Conservation (phyloP, 2,113 vertebrate species). For the Esox niger region DNA sequence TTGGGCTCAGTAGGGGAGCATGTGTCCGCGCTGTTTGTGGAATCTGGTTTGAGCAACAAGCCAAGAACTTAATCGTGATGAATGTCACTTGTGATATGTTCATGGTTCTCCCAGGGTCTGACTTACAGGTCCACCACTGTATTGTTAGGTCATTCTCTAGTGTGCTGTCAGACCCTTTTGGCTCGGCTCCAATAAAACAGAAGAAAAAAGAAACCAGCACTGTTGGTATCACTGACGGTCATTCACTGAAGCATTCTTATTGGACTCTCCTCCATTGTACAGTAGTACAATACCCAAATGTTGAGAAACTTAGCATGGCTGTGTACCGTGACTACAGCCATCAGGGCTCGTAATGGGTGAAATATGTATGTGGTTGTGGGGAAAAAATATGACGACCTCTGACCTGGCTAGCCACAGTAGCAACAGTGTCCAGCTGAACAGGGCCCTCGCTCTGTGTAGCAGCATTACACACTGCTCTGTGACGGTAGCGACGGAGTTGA, state of each 20-base stretch:
- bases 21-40: not conserved
- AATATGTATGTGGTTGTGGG: not conserved
- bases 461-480: constrained; percentile 20
- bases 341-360: not conserved
- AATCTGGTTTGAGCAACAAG: constrained; percentile 8
- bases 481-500: constrained; percentile 9
- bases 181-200: not conserved
- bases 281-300: no score
- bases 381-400: no score
- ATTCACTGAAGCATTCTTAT: no score
- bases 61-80: constrained; percentile 25
- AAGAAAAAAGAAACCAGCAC: constrained; percentile 13
- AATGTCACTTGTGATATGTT: constrained; percentile 31
- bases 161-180: constrained; percentile 17
- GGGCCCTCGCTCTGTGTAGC: not conserved
- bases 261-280: no score
- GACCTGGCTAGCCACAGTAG: no score
- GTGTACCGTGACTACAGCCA: no score
- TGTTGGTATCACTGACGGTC: not conserved
- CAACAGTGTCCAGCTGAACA: constrained; percentile 6
- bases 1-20: constrained; percentile 26
- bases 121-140: not conserved
- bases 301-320: no score
- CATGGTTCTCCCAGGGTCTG: constrained; percentile 14
- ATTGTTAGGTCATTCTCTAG: constrained; percentile 19